Evolutionary conservation across 2,888 invertebrate species (phyloP), one percentile per base, ranked within the genome.

Genomic region (Ophonus ardosiacus): DNA sequence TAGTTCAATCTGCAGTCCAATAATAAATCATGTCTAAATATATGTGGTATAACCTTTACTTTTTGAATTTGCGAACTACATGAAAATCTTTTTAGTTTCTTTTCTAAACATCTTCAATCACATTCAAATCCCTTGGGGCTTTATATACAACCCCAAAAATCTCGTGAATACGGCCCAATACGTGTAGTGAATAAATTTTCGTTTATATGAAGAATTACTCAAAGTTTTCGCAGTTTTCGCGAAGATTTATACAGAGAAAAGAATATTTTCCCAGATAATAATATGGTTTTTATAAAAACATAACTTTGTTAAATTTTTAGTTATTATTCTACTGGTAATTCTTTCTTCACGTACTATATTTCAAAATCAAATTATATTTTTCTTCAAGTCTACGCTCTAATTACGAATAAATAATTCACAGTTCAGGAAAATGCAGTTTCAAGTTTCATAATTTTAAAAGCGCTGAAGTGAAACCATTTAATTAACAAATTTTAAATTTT

Each of bases 91-190:
- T 21, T 63, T 21, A 63, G 63, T 63, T 63, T 13, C 24, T 24
- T 31, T 63, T 63, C 63, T 63, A 24, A 63, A 24, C 63, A 63
- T 63, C 63, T 63, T 63, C 63, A 63, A 63, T 63, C 63, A 63
- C 21, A 63, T 63, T 63, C 21, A 63, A 63, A 63, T 63, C 63
- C 63, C 8, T 5, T 7, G 63, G 63, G 63, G 21, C 21, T 24
- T 24, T 63, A 63, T 21, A 63, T 18, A 63, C 24, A 63, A 63
- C 17, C 59, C 59, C 15, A 17, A n/a, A 59, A 59, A 59, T 13
- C 61, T 21, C 21, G 63, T 63, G 63, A 63, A 63, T 63, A 63
- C 63, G 13, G 18, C 13, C 24, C 63, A 21, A 21, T 21, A 63
- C 63, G 63, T 63, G 63, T 13, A 21, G 21, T 13, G 24, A 63